Evolutionary conservation across 2,113 vertebrate species (phyloP), one percentile per base, ranked within the genome.

Genomic region (Sprattus sprattus): DNA sequence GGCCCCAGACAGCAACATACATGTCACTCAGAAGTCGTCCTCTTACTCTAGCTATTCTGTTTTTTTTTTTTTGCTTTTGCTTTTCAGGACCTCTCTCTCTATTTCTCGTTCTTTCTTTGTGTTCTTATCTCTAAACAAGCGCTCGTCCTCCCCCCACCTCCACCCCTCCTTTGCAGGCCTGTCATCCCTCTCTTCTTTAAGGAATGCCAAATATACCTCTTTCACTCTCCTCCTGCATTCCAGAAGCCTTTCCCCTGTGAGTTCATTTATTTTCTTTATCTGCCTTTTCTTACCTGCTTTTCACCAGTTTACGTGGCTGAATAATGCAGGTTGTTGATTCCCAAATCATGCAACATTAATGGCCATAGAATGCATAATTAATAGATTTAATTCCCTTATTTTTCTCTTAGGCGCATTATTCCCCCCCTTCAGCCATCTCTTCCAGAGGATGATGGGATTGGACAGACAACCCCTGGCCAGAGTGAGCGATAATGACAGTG

Each of bases 251-350:
- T 84, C 67, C 84, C 84, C 4, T 39, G 67, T 11, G 84, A 80
- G 45, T n/a, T 18, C 50, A 39, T 80, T 85, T 80, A 80, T 80
- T 80, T 85, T 80, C 84, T 54, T 85, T 52, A 84, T 84, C 71
- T 78, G 28, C 71, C 13, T 39, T 78, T 18, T 78, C 28, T 52
- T 86, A 86, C 85, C 39, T 44, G 80, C 46, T 54, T 86, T 81
- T 83, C 80, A 82, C 28, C 82, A 86, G 84, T 82, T 88, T 82
- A 50, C 81, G 54, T 25, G 28, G 39, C 16, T 88, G 87, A 86
- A 88, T 88, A 86, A 88, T 88, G 84, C 45, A 88, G 57, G 49
- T 7, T 88, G 83, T 86, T 86, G 78, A 71, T 85, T 86, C 83
- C 64, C 83, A 78, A 83, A 82, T 81, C 64, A 83, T 88, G 45